Conservation (phyloP, 2,113 vertebrate genomes). For the Leptodactylus fuscus region DNA sequence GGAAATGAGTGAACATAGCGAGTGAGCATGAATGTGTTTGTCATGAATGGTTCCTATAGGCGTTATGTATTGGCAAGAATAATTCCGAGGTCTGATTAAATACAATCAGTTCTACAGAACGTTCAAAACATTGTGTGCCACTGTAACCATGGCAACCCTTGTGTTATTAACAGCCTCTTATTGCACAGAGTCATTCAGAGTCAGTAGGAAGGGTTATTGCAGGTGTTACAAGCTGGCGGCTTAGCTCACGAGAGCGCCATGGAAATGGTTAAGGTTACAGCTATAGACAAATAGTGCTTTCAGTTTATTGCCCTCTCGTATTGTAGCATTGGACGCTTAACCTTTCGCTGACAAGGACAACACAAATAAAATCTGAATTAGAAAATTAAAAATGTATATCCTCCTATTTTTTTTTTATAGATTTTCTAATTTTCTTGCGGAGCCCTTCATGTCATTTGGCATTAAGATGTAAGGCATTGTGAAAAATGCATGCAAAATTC, state of each 20-base stretch:
- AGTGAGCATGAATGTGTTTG: constrained; percentile 18
- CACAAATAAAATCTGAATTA: no score
- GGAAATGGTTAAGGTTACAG: background rate
- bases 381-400: no score
- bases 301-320: background rate
- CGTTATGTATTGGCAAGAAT: constrained; percentile 38
- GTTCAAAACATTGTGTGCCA: constrained; percentile 41
- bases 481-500: no score
- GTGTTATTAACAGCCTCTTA: constrained; percentile 46
- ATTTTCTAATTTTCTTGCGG: no score
- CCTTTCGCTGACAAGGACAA: background rate
- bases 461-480: no score
- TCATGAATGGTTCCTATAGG: constrained; percentile 26
- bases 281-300: background rate
- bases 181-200: constrained; percentile 25
- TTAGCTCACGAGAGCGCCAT: background rate
- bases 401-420: no score
- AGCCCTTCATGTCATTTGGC: no score
- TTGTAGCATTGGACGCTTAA: background rate
- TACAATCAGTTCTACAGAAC: constrained; percentile 44
- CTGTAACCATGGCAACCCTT: constrained; percentile 43
- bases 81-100: constrained; percentile 33
- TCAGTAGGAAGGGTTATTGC: constrained; percentile 41
- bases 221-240: constrained; percentile 10
- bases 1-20: constrained; percentile 6